Conservation (phyloP, 2,888 invertebrate species). For the Margaritifera margaritifera region DNA sequence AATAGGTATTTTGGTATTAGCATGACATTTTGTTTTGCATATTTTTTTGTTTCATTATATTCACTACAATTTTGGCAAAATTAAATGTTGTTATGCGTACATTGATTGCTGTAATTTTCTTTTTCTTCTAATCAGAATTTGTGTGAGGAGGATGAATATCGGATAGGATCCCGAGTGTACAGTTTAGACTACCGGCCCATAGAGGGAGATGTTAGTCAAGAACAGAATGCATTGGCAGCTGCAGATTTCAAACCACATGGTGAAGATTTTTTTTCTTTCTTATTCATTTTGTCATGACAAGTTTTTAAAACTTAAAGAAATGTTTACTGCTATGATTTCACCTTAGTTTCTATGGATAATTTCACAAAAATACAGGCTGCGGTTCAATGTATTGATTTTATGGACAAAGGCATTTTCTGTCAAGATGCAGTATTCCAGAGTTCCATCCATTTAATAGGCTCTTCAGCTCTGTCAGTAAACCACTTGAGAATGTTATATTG, state of each 20-base stretch:
- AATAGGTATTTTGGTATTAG: too few species aligned
- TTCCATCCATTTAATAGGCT: too few species aligned
- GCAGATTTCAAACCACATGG: conserved; percentile 92
- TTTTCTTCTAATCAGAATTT: conserved; percentile 78
- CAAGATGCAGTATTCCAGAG: too few species aligned
- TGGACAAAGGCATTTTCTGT: too few species aligned
- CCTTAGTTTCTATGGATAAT: too few species aligned
- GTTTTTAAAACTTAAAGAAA: neutral
- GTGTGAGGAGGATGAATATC: conserved; percentile 90
- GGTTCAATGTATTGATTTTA: too few species aligned
- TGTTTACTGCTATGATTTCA: neutral
- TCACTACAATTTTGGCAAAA: neutral
- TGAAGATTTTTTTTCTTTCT: conserved; percentile 67
- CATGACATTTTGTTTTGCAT: too few species aligned
- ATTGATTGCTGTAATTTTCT: neutral
- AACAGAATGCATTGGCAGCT: conserved; percentile 86
- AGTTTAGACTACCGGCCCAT: conserved; percentile 89
- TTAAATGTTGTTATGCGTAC: neutral
- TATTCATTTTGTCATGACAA: neutral
- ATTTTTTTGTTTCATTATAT: too few species aligned
- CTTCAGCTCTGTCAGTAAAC: too few species aligned
- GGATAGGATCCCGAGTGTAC: conserved; percentile 81
- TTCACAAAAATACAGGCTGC: too few species aligned
- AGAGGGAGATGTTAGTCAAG: conserved; percentile 87
- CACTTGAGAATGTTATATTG: too few species aligned